Percentiles rank a stretch among this genome's conserved stretches.
Evolutionary conservation across 2,888 invertebrate genomes (phyloP).

Genomic region (Polydrusus pterygomalis): DNA sequence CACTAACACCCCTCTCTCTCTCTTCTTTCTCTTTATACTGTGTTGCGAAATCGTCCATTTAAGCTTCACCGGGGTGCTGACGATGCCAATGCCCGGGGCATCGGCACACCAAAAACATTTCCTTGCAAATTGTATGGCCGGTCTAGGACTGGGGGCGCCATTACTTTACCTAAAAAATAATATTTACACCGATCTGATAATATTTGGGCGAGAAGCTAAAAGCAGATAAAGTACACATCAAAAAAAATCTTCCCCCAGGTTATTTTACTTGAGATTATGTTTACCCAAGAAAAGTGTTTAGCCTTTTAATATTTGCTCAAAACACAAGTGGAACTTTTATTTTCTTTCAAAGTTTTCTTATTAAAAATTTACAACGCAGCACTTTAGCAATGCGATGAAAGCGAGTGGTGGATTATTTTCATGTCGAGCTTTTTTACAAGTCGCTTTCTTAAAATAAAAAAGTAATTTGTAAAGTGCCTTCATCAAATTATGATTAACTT

Average conservation of each 20-base stretch:
- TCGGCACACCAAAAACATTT: no score
- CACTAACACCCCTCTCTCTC: no score
- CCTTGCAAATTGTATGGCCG: neutral
- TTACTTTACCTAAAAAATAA: neutral
- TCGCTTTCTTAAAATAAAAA: neutral
- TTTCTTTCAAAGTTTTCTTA: slow-evolving; percentile 18
- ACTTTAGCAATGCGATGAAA: neutral
- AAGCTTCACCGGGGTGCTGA: no score
- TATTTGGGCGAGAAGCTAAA: slow-evolving; percentile 10
- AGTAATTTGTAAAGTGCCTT: slow-evolving; percentile 2
- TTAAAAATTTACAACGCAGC: slow-evolving; percentile 4
- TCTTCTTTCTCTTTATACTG: no score
- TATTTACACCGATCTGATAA: neutral
- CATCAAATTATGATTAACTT: no score
- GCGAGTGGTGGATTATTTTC: neutral
- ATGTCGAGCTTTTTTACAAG: neutral
- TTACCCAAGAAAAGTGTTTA: slow-evolving; percentile 5
- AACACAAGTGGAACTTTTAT: neutral
- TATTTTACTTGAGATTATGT: slow-evolving; percentile 12
- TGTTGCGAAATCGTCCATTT: no score
- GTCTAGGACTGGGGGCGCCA: neutral
- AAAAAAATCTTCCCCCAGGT: neutral
- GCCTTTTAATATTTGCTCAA: slow-evolving; percentile 11
- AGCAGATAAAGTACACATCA: slow-evolving; percentile 5
- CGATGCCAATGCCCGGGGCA: no score